phyloP scores from a whole-genome alignment of 2,888 invertebrate genomes.

The Odontomyia ornata region DNA sequence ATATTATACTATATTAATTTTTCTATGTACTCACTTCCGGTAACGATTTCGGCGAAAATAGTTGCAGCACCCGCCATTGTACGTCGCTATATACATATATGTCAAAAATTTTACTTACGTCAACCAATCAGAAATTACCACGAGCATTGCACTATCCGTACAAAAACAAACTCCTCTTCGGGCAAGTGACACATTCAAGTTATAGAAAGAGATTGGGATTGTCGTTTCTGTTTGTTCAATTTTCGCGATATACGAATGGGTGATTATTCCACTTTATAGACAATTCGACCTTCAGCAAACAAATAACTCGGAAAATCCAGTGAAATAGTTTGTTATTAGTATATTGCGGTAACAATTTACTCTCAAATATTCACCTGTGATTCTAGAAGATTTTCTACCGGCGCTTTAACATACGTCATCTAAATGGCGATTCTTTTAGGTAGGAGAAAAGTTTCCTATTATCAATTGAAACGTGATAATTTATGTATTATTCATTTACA shows the following conservation, averaged over 20 bases:
- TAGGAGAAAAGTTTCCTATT: background rate
- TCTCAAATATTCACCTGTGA: background rate
- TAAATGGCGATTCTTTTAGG: constrained; percentile 36
- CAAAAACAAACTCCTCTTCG: constrained; percentile 17
- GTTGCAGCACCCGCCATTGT: too few relatives aligned
- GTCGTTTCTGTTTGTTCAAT: background rate
- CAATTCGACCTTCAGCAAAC: background rate
- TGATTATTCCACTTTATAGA: too few relatives aligned
- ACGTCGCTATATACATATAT: constrained; percentile 46
- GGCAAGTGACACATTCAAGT: constrained; percentile 12
- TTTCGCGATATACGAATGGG: background rate
- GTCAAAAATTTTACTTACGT: constrained; percentile 55
- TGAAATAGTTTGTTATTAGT: background rate
- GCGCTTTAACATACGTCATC: constrained; percentile 27
- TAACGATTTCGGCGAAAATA: too few relatives aligned
- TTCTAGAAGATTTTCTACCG: constrained; percentile 8
- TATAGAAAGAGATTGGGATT: background rate
- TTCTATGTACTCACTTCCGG: too few relatives aligned
- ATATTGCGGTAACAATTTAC: background rate
- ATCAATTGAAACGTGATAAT: background rate
- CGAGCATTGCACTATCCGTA: constrained; percentile 28
- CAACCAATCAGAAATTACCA: constrained; percentile 43
- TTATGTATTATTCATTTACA: background rate
- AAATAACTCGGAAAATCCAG: background rate
- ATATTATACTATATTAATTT: too few relatives aligned